Percentiles rank a stretch among this genome's conserved stretches.
phyloP scores from a whole-genome alignment of 2,113 vertebrate species.

The Gracilinanus agilis region DNA sequence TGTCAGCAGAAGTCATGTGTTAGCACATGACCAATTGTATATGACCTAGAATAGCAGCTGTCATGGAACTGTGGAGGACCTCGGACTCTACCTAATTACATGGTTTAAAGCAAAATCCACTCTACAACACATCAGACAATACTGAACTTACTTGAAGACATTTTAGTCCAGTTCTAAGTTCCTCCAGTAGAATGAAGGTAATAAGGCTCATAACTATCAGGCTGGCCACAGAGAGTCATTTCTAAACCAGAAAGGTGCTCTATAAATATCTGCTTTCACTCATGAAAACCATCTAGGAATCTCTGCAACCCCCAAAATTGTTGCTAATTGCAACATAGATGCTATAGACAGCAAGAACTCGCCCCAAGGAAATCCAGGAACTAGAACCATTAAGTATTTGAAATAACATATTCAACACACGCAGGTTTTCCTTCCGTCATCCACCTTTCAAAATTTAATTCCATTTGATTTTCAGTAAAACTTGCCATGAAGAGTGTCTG shows the following conservation, averaged over 20 bases:
- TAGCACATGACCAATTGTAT: neutral
- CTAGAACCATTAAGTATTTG: neutral
- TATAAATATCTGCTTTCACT: neutral
- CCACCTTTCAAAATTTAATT: constrained; percentile 37
- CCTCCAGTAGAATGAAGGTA: neutral
- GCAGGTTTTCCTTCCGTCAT: constrained; percentile 27
- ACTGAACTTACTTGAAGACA: neutral
- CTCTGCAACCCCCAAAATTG: neutral
- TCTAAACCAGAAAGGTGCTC: neutral
- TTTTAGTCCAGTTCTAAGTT: neutral
- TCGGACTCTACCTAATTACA: neutral
- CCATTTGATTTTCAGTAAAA: neutral
- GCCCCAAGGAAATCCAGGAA: neutral
- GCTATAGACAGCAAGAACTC: neutral
- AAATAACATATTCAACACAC: neutral
- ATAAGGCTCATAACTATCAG: neutral
- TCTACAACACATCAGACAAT: neutral
- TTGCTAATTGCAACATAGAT: neutral
- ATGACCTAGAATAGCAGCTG: neutral
- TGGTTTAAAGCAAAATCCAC: neutral
- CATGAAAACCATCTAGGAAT: neutral
- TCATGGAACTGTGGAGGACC: neutral
- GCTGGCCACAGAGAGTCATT: neutral
- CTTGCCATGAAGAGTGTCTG: neutral
- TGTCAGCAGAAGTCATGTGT: neutral